Evolutionary conservation across 2,113 vertebrate species (phyloP).

Genomic region (Rhinoderma darwinii): DNA sequence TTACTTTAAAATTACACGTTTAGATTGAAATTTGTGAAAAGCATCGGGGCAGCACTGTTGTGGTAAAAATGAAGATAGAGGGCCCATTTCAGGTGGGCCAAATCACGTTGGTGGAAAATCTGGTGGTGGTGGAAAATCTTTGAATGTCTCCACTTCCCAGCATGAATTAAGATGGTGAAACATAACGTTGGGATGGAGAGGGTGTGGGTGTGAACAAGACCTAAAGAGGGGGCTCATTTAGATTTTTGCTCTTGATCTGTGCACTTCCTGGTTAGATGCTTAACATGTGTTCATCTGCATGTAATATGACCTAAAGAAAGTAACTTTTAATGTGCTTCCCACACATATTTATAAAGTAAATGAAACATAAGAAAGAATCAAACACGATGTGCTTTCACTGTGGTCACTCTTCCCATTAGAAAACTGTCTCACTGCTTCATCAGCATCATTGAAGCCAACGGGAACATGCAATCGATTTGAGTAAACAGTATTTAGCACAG

Average conservation of each 20-base stretch:
- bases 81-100: too few relatives aligned
- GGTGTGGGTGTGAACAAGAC: not conserved
- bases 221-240: not conserved
- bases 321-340: slow-evolving; percentile 32
- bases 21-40: not conserved
- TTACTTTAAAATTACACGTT: too few relatives aligned
- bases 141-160: not conserved
- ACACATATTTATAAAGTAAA: slow-evolving; percentile 40
- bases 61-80: too few relatives aligned
- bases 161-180: not conserved
- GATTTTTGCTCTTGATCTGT: not conserved
- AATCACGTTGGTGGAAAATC: not conserved
- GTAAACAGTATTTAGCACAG: not conserved
- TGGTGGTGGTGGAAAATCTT: not conserved
- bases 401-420: slow-evolving; percentile 40
- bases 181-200: not conserved
- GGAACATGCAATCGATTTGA: slow-evolving; percentile 13
- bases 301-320: slow-evolving; percentile 1
- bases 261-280: slow-evolving; percentile 5
- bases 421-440: slow-evolving; percentile 46
- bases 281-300: slow-evolving; percentile 33
- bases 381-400: slow-evolving; percentile 40
- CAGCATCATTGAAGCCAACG: slow-evolving; percentile 49
- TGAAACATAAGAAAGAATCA: slow-evolving; percentile 50
- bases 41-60: not conserved